Evolutionary conservation across 2,888 invertebrate species (phyloP).

Genomic region (Nycteola revayana): DNA sequence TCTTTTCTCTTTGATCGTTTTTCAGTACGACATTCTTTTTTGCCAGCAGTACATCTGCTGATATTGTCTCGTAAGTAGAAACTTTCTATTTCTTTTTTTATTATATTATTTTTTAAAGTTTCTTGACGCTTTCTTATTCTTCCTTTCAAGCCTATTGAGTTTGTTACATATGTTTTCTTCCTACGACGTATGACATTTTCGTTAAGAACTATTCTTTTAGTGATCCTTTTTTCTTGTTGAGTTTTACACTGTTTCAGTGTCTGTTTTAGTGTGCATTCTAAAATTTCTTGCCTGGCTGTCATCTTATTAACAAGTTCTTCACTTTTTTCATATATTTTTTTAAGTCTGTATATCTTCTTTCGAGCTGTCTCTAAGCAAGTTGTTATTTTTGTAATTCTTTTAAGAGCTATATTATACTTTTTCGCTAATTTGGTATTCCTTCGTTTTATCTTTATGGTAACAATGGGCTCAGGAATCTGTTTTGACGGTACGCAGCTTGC

Average conservation of each 20-base stretch:
- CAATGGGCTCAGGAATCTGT: background rate
- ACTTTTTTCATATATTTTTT: constrained; percentile 1
- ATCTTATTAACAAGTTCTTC: constrained; percentile 1
- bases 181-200: background rate
- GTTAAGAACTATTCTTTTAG: background rate
- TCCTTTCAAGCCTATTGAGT: background rate
- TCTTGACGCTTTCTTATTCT: background rate
- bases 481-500: background rate
- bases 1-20: constrained; percentile 1
- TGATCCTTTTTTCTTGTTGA: background rate
- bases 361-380: background rate
- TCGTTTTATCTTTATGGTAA: background rate
- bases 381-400: constrained; percentile 1
- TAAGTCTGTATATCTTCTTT: background rate
- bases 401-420: constrained; percentile 4
- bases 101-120: background rate
- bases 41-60: constrained; percentile 4
- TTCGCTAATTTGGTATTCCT: constrained; percentile 1
- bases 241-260: background rate
- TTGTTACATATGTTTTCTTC: background rate
- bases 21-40: constrained; percentile 1
- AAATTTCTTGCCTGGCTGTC: background rate
- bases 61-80: constrained; percentile 2
- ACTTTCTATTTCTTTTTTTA: background rate
- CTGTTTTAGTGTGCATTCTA: background rate